Conservation (phyloP, 1,140 invertebrate species). For the Orius insidiosus region DNA sequence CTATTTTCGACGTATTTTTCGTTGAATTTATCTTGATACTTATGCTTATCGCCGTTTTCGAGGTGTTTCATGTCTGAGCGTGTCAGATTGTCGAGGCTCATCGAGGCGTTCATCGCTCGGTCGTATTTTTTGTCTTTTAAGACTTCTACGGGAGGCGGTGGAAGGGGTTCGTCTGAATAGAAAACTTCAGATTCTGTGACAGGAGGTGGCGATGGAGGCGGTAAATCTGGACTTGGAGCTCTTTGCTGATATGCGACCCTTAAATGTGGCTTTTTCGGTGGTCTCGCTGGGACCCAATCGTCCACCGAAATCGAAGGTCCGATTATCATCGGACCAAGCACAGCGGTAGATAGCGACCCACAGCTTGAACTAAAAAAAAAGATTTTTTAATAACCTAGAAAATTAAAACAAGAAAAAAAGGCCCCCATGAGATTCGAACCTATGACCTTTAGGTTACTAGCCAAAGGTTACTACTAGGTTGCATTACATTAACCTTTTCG, state of each 20-base stretch:
- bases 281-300: conserved; percentile 52
- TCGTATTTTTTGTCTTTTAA: conserved; percentile 30
- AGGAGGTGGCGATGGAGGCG: conserved; percentile 23
- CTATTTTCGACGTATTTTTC: conserved; percentile 15
- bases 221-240: conserved; percentile 18
- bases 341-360: conserved; percentile 37
- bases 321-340: conserved; percentile 41
- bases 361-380: conserved; percentile 35
- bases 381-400: too few relatives aligned
- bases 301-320: conserved; percentile 45
- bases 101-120: conserved; percentile 12
- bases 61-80: conserved; percentile 6
- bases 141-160: conserved; percentile 36
- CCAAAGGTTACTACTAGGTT: too few relatives aligned
- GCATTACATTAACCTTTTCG: too few relatives aligned
- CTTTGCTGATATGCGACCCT: conserved; percentile 25
- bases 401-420: too few relatives aligned
- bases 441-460: too few relatives aligned
- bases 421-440: background rate
- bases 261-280: conserved; percentile 57
- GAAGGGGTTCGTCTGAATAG: conserved; percentile 43
- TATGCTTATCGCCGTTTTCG: conserved; percentile 8
- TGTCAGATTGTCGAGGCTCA: conserved; percentile 14
- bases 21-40: conserved; percentile 15
- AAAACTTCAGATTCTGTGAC: conserved; percentile 17